Evolutionary conservation across 2,797 vertebrate genomes (phyloP).

Genomic region (Urophycis tenuis): DNA sequence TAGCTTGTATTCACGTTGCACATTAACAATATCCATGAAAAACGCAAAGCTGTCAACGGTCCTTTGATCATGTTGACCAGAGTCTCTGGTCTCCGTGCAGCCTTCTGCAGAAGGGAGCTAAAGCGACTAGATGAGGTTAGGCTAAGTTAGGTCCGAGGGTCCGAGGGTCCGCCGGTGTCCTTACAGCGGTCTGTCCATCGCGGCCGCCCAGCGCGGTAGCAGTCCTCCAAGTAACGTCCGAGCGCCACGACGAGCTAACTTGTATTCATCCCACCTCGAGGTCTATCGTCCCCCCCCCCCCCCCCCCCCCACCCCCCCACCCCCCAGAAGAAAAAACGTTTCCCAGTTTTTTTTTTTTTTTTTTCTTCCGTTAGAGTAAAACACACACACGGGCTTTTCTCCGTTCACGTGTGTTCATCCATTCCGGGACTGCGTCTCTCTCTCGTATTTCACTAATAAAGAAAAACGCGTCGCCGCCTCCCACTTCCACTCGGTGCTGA

Average conservation of each 20-base stretch:
- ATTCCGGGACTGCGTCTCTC: conserved; percentile 66
- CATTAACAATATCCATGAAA: conserved; percentile 65
- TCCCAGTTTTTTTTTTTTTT: not conserved
- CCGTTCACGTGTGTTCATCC: conserved; percentile 71
- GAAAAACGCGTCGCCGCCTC: conserved; percentile 58
- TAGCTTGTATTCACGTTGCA: conserved; percentile 55
- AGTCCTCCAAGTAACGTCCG: conserved; percentile 31
- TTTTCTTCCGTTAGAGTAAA: conserved; percentile 5
- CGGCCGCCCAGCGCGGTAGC: conserved; percentile 32
- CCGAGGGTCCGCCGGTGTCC: not conserved
- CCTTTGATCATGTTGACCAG: conserved; percentile 52
- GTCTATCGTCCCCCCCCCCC: not conserved
- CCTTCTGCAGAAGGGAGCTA: conserved; percentile 24
- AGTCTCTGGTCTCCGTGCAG: conserved; percentile 23
- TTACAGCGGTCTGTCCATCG: conserved; percentile 56
- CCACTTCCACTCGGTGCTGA: conserved; percentile 54
- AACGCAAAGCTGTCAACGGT: conserved; percentile 54
- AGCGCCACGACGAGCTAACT: conserved; percentile 41
- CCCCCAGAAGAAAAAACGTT: too few relatives aligned
- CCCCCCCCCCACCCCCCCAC: too few relatives aligned
- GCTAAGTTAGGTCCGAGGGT: not conserved
- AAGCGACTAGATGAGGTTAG: conserved; percentile 25
- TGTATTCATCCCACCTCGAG: not conserved
- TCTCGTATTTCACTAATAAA: conserved; percentile 75
- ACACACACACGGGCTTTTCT: conserved; percentile 51